Evolutionary conservation across 2,113 vertebrate species (phyloP).

Genomic region (Bos indicus): DNA sequence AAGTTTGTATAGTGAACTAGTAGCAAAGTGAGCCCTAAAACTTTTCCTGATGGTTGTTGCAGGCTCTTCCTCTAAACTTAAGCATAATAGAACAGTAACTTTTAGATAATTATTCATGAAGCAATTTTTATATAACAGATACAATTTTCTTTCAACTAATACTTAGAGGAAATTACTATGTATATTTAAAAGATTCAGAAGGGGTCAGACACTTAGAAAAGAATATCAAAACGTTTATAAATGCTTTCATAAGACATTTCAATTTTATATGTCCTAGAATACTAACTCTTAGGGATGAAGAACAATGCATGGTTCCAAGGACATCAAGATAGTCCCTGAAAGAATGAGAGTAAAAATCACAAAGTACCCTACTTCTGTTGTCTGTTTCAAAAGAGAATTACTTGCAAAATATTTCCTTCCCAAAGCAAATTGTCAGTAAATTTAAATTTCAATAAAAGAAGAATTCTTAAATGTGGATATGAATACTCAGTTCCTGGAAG

Average conservation of each 20-base stretch:
- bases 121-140: not conserved
- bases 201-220: not conserved
- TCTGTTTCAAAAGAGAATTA: not conserved
- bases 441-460: not conserved
- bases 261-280: not conserved
- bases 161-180: constrained; percentile 6
- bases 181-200: constrained; percentile 30
- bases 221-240: constrained; percentile 22
- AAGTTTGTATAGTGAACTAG: not conserved
- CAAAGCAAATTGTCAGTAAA: not conserved
- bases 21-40: not conserved
- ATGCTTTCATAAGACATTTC: not conserved
- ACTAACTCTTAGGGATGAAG: not conserved
- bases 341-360: not conserved
- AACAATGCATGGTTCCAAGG: not conserved
- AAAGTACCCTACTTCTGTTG: not conserved
- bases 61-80: not conserved
- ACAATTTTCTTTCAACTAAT: constrained; percentile 9
- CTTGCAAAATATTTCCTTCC: not conserved
- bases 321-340: not conserved
- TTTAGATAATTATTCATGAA: not conserved
- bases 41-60: not conserved
- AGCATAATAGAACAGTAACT: not conserved
- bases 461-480: not conserved
- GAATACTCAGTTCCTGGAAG: not conserved